Base-by-base conservation (phyloP, 1,140 invertebrate genomes). In the Cotesia glomerata region DNA sequence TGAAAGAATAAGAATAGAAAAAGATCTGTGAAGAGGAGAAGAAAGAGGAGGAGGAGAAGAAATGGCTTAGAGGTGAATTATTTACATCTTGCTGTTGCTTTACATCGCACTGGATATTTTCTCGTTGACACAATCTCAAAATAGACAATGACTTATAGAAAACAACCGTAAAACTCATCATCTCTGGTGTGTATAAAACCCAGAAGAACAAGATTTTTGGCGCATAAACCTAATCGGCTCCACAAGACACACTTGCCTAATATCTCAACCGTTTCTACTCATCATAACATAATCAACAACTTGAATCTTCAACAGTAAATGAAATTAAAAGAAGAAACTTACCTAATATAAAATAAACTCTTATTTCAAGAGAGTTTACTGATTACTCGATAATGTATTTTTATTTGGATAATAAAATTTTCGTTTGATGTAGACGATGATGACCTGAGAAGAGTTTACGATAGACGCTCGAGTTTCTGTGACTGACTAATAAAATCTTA, bases 401-500 rank as follows among this genome's bases (percentile, higher is more conserved):
- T 34, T 54, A 34, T 68, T 56, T 56, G 1, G 26, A 2, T 26
- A 26, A 26, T 26, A 26, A 26, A 26, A 54, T 54, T 58, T 18
- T 52, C 18, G 51, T 45, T 35, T 73, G 14, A n/a, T 34, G 51
- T 67, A 56, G 36, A 32, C 61, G 26, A 63, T 35, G 34, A 54
- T 68, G 9, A 67, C 65, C 35, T 36, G 39, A 45, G 39, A 45
- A 45, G 65, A 59, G 45, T 62, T 71, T 71, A 61, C 61, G 69
- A 71, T 71, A 35, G 49, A 45, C 69, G 58, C 49, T 79, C 73
- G 78, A 76, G 78, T 77, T 81, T 84, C 79, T 77, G 84, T 82
- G 79, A 85, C 82, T 83, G 83, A 74, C 80, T 83, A 84, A 85
- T 84, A 83, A 84, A 84, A 69, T 67, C 73, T 75, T 77, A 82